Percentiles rank a stretch among this genome's conserved stretches.
Evolutionary conservation across 2,797 vertebrate species (phyloP).

Genomic region (Eulemur albifrons): DNA sequence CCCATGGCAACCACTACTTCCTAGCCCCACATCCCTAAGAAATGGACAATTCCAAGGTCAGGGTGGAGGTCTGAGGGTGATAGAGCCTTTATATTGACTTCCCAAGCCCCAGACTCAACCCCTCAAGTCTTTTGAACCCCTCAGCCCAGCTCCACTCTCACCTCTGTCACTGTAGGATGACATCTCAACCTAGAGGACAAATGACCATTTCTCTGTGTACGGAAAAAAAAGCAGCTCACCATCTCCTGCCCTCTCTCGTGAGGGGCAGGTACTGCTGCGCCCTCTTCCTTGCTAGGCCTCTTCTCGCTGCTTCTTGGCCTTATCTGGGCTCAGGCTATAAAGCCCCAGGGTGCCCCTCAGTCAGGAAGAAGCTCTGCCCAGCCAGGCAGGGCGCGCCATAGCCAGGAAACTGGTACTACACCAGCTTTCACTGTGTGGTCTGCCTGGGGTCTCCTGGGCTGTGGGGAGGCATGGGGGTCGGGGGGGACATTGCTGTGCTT

Average conservation of each 20-base stretch:
- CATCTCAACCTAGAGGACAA: background rate
- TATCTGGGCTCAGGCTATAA: background rate
- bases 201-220: background rate
- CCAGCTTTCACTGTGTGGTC: background rate
- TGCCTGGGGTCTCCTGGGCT: background rate
- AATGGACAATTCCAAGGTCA: background rate
- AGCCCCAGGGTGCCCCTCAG: background rate
- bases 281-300: background rate
- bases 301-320: background rate
- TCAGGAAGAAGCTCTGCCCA: background rate
- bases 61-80: background rate
- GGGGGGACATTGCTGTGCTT: background rate
- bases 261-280: background rate
- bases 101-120: background rate
- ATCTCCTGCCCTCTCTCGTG: background rate
- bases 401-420: background rate
- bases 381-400: background rate
- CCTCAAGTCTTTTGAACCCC: background rate
- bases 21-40: background rate
- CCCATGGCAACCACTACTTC: background rate
- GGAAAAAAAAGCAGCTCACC: background rate
- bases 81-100: background rate
- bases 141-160: background rate
- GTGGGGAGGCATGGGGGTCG: background rate
- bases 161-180: background rate